Evolutionary conservation across 2,113 vertebrate species (phyloP).

Genomic region (Paedocypris sp.): DNA sequence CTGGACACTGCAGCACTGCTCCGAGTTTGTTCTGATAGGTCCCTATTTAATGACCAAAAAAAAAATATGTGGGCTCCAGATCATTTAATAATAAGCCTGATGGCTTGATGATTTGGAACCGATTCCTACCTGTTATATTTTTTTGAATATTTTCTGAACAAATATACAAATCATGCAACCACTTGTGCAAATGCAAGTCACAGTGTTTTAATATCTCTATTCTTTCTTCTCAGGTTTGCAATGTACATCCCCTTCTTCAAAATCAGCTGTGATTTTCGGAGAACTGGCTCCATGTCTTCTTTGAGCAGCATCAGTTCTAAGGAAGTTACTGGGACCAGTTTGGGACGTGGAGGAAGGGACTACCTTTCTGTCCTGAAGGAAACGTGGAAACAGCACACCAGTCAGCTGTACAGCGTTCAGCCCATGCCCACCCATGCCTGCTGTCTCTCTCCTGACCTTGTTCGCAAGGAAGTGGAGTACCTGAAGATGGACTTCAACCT

Average conservation of each 20-base stretch:
- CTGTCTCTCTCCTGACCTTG: slow-evolving; percentile 92
- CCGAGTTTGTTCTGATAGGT: too few species aligned
- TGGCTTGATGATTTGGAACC: too few species aligned
- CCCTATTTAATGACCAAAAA: too few species aligned
- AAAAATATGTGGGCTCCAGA: too few species aligned
- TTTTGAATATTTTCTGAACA: not conserved
- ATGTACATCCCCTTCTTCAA: slow-evolving; percentile 97
- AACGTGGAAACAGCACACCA: slow-evolving; percentile 91
- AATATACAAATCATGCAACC: too few species aligned
- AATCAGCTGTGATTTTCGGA: slow-evolving; percentile 78
- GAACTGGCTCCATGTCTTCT: slow-evolving; percentile 66
- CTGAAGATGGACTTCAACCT: slow-evolving; percentile 97
- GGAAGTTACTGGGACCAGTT: slow-evolving; percentile 54
- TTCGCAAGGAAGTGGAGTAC: slow-evolving; percentile 91
- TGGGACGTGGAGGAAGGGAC: slow-evolving; percentile 63
- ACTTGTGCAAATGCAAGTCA: too few species aligned
- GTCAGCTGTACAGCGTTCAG: slow-evolving; percentile 78
- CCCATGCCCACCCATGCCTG: slow-evolving; percentile 93
- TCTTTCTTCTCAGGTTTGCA: slow-evolving; percentile 69
- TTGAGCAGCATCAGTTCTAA: slow-evolving; percentile 74
- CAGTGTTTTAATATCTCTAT: not conserved
- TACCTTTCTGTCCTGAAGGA: slow-evolving; percentile 86
- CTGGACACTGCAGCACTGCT: too few species aligned
- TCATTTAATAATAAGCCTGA: too few species aligned
- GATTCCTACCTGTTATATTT: too few species aligned